Base-by-base conservation (phyloP, 2,888 invertebrate species). In the Corythucha ciliata region DNA sequence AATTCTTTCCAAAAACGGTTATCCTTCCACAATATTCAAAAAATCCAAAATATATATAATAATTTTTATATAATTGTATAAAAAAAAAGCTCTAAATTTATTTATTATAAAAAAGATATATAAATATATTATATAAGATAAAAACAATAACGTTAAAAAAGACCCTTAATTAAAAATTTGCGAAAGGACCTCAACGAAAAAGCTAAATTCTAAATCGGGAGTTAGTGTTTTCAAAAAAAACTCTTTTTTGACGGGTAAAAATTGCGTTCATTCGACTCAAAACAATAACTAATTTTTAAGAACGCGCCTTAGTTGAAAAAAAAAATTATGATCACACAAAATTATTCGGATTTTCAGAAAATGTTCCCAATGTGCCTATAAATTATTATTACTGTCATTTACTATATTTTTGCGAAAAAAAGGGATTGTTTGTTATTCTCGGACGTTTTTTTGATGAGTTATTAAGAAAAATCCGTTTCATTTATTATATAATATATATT, bases 1-100 rank as follows among this genome's bases (percentile, higher is more conserved):
- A 56, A 48, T 53, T 49, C 49, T 53, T 53, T 60, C 60, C 60
- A 60, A 57, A 58, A 54, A 57, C 58, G 60, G 58, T 51, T 55
- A 57, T 58, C 60, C 58, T 58, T 60, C 60, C 60, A 60, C 58
- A 60, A 56, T 54, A 57, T 58, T 59, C 59, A 59, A 58, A 56
- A 54, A 59, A 58, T 50, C 50, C 50, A 55, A 56, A 55, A 52
- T 22, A 49, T 52, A 54, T 55, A 52, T 55, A 52, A 57, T 46
- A 52, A 48, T 57, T 56, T 53, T 52, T 52, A 52, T 52, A 50
- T 50, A 50, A n/a, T 49, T 49, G 37, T 47, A 37, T 39, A 42
- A 39, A 39, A 39, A 39, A 39, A 7, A 18, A 34, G 39, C 50
- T 36, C 42, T 26, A 50, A 50, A 50, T 42, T 29, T 42, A 49